phyloP scores from a whole-genome alignment of 2,113 vertebrate genomes.

The Canis aureus region DNA sequence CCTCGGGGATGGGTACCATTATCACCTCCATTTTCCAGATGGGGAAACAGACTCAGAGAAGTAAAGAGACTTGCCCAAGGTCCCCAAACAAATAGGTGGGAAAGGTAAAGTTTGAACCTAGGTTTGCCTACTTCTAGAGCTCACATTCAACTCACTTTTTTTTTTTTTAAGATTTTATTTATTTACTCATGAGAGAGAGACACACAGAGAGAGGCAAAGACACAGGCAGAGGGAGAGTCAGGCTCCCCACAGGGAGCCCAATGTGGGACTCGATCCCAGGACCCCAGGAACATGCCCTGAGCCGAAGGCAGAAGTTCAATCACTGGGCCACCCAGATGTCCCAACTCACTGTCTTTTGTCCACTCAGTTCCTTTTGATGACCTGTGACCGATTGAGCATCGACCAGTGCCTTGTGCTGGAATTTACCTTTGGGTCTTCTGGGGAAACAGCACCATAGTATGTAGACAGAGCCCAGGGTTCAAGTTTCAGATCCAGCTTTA shows the following conservation, averaged over 20 bases:
- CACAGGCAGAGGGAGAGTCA: too few species aligned
- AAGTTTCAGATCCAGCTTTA: slow-evolving; percentile 16
- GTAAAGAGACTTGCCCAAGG: not conserved
- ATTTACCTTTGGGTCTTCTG: not conserved
- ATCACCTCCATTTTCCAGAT: not conserved
- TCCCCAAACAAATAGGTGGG: not conserved
- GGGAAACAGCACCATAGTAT: not conserved
- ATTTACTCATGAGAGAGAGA: too few species aligned
- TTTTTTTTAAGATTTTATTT: too few species aligned
- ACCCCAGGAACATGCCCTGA: too few species aligned
- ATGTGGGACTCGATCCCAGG: too few species aligned
- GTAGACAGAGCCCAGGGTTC: not conserved
- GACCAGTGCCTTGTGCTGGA: not conserved
- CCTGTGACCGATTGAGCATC: not conserved
- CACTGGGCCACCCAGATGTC: too few species aligned
- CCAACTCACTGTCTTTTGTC: not conserved
- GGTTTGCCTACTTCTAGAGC: not conserved
- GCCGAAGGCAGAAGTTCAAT: too few species aligned
- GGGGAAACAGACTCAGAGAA: slow-evolving; percentile 5
- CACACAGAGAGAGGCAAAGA: too few species aligned
- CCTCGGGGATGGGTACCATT: not conserved
- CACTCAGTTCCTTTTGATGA: not conserved
- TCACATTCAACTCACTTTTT: not conserved
- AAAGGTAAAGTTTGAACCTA: not conserved
- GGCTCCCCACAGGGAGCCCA: too few species aligned